These are phyloP conservation scores for Scaptomyza cyrtandrae DNA, from an alignment of 2,888 invertebrate species.

Conservation along the genomic window DNA sequence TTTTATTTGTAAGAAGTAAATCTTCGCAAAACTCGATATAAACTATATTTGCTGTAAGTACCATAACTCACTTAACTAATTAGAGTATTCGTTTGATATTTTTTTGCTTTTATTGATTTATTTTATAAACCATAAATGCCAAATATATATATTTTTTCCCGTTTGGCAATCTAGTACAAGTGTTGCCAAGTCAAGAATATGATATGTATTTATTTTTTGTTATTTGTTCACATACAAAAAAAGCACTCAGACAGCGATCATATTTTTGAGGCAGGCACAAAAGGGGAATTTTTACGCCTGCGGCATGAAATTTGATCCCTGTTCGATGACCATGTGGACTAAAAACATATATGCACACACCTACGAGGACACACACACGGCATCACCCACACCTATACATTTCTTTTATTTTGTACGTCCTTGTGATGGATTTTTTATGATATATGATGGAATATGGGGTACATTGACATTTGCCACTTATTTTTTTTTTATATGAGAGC, in stretches of 20 bases:
- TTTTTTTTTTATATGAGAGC: neutral
- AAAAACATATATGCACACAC: conserved; percentile 24
- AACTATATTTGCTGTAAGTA: neutral
- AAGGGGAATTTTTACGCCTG: conserved; percentile 14
- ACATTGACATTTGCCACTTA: neutral
- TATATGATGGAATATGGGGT: neutral
- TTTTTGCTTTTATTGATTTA: conserved; percentile 34
- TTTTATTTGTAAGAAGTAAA: too few relatives aligned
- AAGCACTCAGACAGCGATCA: conserved; percentile 52
- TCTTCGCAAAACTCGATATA: neutral
- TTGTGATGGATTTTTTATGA: neutral
- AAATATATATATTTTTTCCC: conserved; percentile 10
- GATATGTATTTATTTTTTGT: conserved; percentile 27
- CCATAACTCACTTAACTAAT: neutral
- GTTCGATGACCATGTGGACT: conserved; percentile 39
- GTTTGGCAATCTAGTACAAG: conserved; percentile 9
- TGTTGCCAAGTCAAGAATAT: conserved; percentile 16
- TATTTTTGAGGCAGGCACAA: conserved; percentile 8
- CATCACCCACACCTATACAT: conserved; percentile 2
- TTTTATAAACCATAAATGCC: conserved; percentile 15
- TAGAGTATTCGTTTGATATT: conserved; percentile 6
- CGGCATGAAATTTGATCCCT: conserved; percentile 50
- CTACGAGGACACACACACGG: conserved; percentile 3
- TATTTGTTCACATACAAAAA: conserved; percentile 7
- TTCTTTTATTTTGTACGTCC: conserved; percentile 13